These are phyloP conservation scores for Artibeus jamaicensis DNA, from an alignment of 2,797 vertebrate genomes.

Conservation along the genomic window DNA sequence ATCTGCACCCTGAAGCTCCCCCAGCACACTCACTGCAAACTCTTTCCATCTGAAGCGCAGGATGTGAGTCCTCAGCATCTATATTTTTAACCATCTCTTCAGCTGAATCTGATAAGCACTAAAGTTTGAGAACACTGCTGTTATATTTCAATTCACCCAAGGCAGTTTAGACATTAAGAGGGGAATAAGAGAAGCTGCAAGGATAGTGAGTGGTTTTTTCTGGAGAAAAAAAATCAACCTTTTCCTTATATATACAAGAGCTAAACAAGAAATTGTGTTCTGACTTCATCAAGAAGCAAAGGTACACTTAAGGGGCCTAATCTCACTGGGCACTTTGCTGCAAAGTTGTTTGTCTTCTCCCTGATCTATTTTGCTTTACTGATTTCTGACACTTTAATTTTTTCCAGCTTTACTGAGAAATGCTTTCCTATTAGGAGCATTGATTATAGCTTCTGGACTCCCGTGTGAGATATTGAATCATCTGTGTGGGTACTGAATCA, in stretches of 20 bases:
- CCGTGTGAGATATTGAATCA: background rate
- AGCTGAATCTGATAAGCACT: background rate
- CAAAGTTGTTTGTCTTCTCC: background rate
- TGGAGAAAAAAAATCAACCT: background rate
- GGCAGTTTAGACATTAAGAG: background rate
- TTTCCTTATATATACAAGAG: background rate
- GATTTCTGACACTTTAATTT: conserved; percentile 46
- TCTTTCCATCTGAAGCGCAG: background rate
- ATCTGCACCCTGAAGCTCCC: rapidly evolving
- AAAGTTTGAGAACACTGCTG: background rate
- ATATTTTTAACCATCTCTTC: background rate
- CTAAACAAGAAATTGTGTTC: background rate
- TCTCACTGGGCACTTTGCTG: background rate
- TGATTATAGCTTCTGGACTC: background rate
- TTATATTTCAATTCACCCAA: background rate
- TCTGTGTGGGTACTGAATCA: background rate
- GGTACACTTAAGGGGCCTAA: background rate
- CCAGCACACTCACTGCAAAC: background rate
- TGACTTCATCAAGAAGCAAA: background rate
- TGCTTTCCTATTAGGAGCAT: background rate
- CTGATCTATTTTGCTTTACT: background rate
- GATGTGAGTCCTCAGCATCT: no score
- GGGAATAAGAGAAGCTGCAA: background rate
- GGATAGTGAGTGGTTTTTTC: background rate
- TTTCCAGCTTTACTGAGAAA: conserved; percentile 43